These are phyloP conservation scores for Dendrolimus pini DNA, from an alignment of 2,888 invertebrate species.

Conservation along the genomic window DNA sequence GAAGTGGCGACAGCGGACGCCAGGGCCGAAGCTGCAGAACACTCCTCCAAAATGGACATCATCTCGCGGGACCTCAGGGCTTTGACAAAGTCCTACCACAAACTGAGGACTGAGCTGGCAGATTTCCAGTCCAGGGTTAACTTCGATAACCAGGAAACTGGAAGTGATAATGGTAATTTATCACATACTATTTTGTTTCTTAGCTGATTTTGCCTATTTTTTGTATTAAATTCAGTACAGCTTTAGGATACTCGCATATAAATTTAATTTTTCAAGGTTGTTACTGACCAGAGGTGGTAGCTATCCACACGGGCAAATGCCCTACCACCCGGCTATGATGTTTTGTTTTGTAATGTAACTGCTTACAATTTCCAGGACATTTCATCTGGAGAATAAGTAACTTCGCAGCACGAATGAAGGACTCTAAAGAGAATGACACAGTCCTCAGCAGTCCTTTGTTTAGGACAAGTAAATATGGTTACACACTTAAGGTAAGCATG, in stretches of 20 bases:
- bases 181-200: not conserved
- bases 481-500: constrained; percentile 78
- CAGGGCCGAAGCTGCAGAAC: constrained; percentile 54
- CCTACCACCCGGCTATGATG: no score
- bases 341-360: no score
- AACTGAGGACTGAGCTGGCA: constrained; percentile 53
- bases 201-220: no score
- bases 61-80: constrained; percentile 54
- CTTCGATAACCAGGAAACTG: constrained; percentile 45
- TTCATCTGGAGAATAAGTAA: constrained; percentile 84
- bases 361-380: constrained; percentile 57
- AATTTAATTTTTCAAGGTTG: no score
- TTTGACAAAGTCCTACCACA: constrained; percentile 61
- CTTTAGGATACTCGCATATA: no score
- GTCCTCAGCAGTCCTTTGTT: constrained; percentile 82
- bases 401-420: constrained; percentile 79
- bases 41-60: constrained; percentile 40
- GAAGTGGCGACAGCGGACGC: constrained; percentile 72
- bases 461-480: constrained; percentile 83
- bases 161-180: constrained; percentile 51
- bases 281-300: no score
- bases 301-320: no score
- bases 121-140: constrained; percentile 57
- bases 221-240: no score
- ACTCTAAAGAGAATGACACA: constrained; percentile 79